Evolutionary conservation across 2,888 invertebrate species (phyloP), one percentile per base, ranked within the genome.

Genomic region (Corbicula japonica): DNA sequence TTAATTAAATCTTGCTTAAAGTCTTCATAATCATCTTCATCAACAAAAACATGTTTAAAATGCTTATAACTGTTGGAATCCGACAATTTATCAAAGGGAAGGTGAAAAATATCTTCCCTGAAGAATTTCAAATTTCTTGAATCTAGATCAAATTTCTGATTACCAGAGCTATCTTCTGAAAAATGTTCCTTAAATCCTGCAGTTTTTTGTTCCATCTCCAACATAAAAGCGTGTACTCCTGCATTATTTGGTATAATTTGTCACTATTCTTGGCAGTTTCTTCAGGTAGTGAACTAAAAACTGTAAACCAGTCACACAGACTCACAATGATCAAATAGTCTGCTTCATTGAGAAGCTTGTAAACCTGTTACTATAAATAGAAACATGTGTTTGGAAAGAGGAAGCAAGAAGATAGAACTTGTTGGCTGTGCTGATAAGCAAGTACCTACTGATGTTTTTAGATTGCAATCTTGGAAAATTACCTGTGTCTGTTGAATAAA

Each of bases 21-120:
- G 52, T 91, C 91, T 73, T 91, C 91, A 80, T 90, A 91, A 74
- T 91, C 91, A 18, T 87, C 86, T 66, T 89, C 89, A 79, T 89
- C 90, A 6, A 76, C 71, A 78, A 90, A 90, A 6, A 88, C 89
- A 84, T 88, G 84, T 46, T 85, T 83, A 34, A 89, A 83, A 75
- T 88, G 87, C 35, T 84, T 79, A 52, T 86, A 87, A 56, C 52
- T 78, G 6, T 78, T 56, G 21, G 87, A 87, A 34, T 86, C 80
- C 30, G 79, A 71, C 8, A 90, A 73, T 56, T 89, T 62, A 38
- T 74, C 70, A 63, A 70, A 82, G 26, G 82, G 78, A 70, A 82
- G 68, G 34, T 66, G 46, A 73, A 88, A 86, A 30, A 89, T 82
- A 79, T 86, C 86, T 48, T 85, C 80, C 41, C 83, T 83, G 44